phyloP scores from a whole-genome alignment of 1,140 invertebrate species.

The Bathynomus jamesi region DNA sequence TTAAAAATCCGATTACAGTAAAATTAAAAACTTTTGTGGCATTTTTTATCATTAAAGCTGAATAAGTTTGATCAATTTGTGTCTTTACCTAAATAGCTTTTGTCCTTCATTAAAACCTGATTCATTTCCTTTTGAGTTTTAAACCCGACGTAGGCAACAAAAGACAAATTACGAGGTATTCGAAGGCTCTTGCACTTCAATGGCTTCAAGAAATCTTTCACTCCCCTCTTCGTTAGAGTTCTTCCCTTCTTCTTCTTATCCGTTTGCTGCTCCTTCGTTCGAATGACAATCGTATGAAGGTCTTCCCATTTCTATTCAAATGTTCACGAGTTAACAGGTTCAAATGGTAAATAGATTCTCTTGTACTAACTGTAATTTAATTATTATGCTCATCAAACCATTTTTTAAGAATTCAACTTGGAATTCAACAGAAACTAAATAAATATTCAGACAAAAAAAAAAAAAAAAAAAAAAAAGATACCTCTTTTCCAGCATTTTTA shows the following conservation, averaged over 20 bases:
- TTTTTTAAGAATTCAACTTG: neutral
- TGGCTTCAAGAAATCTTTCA: conserved; percentile 77
- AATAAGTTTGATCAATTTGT: neutral
- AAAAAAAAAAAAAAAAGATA: neutral
- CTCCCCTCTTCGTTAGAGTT: conserved; percentile 59
- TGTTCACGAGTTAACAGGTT: too few species aligned
- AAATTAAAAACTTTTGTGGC: neutral
- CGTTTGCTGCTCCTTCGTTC: conserved; percentile 16
- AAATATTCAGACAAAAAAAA: neutral
- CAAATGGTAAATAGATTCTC: neutral
- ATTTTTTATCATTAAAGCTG: neutral
- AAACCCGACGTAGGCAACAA: conserved; percentile 87
- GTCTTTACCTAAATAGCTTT: conserved; percentile 65
- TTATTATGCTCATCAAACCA: neutral
- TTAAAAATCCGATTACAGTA: neutral
- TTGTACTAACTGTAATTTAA: neutral
- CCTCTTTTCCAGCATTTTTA: neutral
- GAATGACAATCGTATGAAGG: conserved; percentile 19
- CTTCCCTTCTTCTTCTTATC: conserved; percentile 1
- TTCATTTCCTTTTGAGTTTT: conserved; percentile 70
- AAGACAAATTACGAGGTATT: conserved; percentile 64
- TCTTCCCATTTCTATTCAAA: conserved; percentile 19
- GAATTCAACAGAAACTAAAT: neutral
- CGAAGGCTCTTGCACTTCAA: conserved; percentile 68
- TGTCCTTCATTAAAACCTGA: conserved; percentile 74